Evolutionary conservation across 2,888 invertebrate species (phyloP).

Genomic region (Ornithoptera priamus): DNA sequence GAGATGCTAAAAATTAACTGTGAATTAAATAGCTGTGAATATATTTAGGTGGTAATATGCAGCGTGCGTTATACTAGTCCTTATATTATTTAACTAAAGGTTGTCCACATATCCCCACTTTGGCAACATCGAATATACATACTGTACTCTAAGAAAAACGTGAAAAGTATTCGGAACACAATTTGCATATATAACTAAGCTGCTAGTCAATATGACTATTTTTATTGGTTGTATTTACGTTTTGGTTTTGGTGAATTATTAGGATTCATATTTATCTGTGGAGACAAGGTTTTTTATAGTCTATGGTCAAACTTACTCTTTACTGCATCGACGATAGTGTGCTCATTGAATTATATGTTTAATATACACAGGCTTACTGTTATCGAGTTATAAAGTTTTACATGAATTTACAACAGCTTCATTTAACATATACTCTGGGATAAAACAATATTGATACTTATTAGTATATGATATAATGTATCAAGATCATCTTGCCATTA

Average conservation of each 20-base stretch:
- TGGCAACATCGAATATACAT: constrained; percentile 20
- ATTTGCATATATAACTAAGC: constrained; percentile 48
- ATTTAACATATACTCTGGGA: too few species aligned
- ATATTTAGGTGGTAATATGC: constrained; percentile 6
- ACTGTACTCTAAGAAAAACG: constrained; percentile 5
- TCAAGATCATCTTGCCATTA: too few species aligned
- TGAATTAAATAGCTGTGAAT: constrained; percentile 4
- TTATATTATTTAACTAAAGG: constrained; percentile 11
- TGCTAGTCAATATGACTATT: constrained; percentile 59
- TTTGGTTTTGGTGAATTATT: constrained; percentile 3
- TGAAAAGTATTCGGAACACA: constrained; percentile 1
- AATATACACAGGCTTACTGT: too few species aligned
- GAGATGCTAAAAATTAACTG: neutral
- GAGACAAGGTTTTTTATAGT: neutral
- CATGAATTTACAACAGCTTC: too few species aligned
- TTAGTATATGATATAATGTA: too few species aligned
- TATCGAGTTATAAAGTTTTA: too few species aligned
- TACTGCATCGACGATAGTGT: too few species aligned
- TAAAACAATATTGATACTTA: too few species aligned
- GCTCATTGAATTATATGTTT: too few species aligned
- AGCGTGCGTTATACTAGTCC: constrained; percentile 23
- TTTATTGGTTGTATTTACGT: constrained; percentile 32
- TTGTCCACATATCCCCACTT: constrained; percentile 5
- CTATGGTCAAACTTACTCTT: neutral
- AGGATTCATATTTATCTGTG: neutral